Evolutionary conservation across 2,888 invertebrate species (phyloP), one percentile per base, ranked within the genome.

Genomic region (Peribatodes rhomboidaria): DNA sequence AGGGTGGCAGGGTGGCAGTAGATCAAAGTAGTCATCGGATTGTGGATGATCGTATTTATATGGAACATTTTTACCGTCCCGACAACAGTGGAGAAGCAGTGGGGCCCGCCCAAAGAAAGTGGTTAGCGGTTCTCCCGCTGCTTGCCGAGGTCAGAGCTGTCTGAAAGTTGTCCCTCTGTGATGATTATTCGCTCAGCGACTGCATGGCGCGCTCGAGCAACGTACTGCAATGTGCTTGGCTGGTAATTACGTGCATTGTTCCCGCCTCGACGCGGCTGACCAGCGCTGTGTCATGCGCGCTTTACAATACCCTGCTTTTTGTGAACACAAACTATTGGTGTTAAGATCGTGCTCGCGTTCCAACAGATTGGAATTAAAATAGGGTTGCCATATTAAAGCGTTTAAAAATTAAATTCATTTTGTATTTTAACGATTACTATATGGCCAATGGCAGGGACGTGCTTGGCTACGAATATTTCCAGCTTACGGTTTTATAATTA

Each of bases 201-300:
- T n/a, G 22, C 22, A 47, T 16, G 16, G 14, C 10, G 47, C 31
- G 35, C 18, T 35, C 16, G 18, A 31, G 33, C 33, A 31, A 49
- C 14, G 49, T 33, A 16, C 49, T 42, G 41, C 27, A 31, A n/a
- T 22, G 49, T 31, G 27, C 49, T 41, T 27, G 18, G 33, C 41
- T 33, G 39, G 37, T 47, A 58, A 58, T 58, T 58, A 50, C 58
- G 50, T 13, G 33, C 42, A 42, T 58, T 58, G 58, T 58, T 49
- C 50, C 18, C 41, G 42, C 18, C 7, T 31, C 27, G 37, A 31
- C 35, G 31, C 33, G 50, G 49, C 41, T 58, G 58, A 58, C 58
- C 58, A 50, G 14, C 39, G 11, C 22, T 16, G 16, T 50, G 20
- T 35, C 33, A 50, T 41, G 14, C 41, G 44, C 44, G 35, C 18